Conservation (phyloP, 2,113 vertebrate species). For the Colius striatus region DNA sequence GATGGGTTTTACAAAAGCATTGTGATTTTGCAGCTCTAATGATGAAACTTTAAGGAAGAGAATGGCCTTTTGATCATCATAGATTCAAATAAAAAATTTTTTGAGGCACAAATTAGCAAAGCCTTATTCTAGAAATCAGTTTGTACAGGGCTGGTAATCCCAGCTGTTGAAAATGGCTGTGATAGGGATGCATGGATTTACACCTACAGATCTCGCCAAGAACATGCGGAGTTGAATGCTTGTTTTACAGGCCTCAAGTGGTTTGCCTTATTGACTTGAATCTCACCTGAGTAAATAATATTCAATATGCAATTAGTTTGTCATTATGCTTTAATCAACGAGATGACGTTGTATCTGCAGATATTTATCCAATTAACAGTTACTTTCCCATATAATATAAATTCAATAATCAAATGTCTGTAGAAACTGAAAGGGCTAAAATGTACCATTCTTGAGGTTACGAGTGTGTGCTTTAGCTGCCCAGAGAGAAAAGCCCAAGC, state of each 20-base stretch:
- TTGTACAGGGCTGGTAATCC: not conserved
- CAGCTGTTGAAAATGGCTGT: not conserved
- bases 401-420: not conserved
- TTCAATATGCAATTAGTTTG: not conserved
- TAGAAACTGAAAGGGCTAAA: not conserved
- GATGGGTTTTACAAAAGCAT: not conserved
- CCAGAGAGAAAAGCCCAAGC: not conserved
- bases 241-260: not conserved
- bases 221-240: not conserved
- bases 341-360: not conserved
- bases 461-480: not conserved
- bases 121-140: not conserved
- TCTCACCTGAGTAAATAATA: not conserved
- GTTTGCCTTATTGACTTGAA: not conserved
- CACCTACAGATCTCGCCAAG: not conserved
- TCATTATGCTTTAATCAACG: not conserved
- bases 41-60: not conserved
- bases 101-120: not conserved
- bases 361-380: not conserved
- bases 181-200: not conserved
- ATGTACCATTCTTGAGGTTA: not conserved
- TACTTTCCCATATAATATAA: not conserved
- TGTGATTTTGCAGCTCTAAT: not conserved
- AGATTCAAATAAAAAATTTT: not conserved
- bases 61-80: accelerated